Evolutionary conservation across 2,888 invertebrate species (phyloP).

Genomic region (Lottia scabra): DNA sequence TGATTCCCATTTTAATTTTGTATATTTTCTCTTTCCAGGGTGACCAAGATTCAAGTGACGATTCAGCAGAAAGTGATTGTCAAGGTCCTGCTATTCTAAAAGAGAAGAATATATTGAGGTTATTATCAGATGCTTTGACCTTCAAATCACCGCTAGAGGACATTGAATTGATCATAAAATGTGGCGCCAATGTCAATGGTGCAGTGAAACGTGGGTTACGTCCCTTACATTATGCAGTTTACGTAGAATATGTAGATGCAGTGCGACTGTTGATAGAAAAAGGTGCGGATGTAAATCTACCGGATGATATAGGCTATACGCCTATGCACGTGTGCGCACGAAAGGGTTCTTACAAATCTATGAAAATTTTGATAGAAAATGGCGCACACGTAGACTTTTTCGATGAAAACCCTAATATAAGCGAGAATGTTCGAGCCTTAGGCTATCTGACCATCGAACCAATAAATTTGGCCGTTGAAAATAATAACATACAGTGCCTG

Average conservation of each 20-base stretch:
- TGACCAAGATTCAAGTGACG: not conserved
- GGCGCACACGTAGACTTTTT: constrained; percentile 85
- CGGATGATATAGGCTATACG: constrained; percentile 91
- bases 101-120: constrained; percentile 68
- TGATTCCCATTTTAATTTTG: too few relatives aligned
- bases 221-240: constrained; percentile 92
- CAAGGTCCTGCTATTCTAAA: not conserved
- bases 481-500: constrained; percentile 79
- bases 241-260: constrained; percentile 83
- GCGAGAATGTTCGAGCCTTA: constrained; percentile 48
- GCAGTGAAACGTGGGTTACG: constrained; percentile 87
- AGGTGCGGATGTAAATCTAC: constrained; percentile 71
- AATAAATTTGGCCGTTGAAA: constrained; percentile 87
- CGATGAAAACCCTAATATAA: constrained; percentile 72
- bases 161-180: constrained; percentile 85
- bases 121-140: constrained; percentile 90
- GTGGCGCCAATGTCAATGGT: constrained; percentile 80
- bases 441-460: constrained; percentile 79
- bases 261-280: constrained; percentile 83
- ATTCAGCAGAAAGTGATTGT: not conserved
- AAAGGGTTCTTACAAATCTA: constrained; percentile 77
- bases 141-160: constrained; percentile 88
- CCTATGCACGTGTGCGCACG: constrained; percentile 92
- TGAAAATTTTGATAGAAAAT: constrained; percentile 78
- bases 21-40: too few relatives aligned